Evolutionary conservation across 2,797 vertebrate species (phyloP), one percentile per base, ranked within the genome.

Genomic region (Gadopsis bispinosus): DNA sequence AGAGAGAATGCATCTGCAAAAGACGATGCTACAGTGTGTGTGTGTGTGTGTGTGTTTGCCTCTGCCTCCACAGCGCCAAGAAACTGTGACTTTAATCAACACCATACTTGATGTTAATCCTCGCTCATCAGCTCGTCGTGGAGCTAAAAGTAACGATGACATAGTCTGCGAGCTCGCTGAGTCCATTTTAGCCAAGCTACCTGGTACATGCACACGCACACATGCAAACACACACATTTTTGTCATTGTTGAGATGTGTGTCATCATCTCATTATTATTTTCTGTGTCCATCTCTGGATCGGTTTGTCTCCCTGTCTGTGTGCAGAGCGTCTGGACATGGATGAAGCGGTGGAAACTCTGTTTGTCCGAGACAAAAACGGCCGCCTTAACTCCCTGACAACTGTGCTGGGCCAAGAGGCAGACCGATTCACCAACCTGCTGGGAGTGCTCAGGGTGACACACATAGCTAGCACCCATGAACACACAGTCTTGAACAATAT

Each of bases 381-480:
- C 14, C 95, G 95, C 3, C 35, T 96, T n/a, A 95, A 96, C 89
- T 97, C 96, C 29, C 86, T 97, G 69, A 97, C 96, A 50, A 97
- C 95, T 0, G 95, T 97, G 45, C 91, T 96, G 43, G 94, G 94
- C 66, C 97, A 97, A 85, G 96, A 98, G 93, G 88, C 94, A 56
- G 96, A 96, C 86, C 93, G 96, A 41, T 97, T 97, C 83, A 97
- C 97, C 88, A 93, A 87, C 33, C 91, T 97, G 81, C 93, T 97
- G 22, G 87, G 59, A 65, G 77, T 96, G 33, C 88, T 97, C 22
- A 87, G 89, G 70, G 95, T 96, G 89, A 91, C 69, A 35, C 3
- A 73, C 39, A 63, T 5, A 41, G 22, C 47, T 12, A n/a, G 12
- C 39, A 77, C 8, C 50, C 50, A 51, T 9, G 1, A 26, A 78